A percentile compares a stretch with the other conserved stretches of the same genome.
These are phyloP conservation scores for Cryptosula pallasiana DNA, from an alignment of 2,888 invertebrate species.

Conservation along the genomic window DNA sequence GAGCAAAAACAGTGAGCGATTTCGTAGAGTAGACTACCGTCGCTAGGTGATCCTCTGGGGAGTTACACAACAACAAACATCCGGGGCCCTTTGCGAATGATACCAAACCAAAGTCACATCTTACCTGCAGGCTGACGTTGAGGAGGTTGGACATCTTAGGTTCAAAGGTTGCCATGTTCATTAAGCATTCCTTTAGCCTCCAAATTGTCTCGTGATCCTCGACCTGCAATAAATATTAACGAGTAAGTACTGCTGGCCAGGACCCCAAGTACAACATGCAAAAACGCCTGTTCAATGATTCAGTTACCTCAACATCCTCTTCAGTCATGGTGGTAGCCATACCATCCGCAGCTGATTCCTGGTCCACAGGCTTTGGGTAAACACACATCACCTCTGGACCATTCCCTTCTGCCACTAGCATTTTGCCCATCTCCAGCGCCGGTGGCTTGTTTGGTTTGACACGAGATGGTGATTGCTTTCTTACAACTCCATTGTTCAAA, in stretches of 20 bases:
- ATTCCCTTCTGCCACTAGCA: slow-evolving; percentile 13
- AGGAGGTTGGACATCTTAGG: slow-evolving; percentile 21
- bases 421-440: slow-evolving; percentile 24
- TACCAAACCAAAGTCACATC: too few relatives aligned
- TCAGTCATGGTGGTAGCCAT: not conserved
- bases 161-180: not conserved
- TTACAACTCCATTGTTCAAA: slow-evolving; percentile 21
- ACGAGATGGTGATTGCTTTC: slow-evolving; percentile 7
- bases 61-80: too few relatives aligned
- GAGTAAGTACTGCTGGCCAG: not conserved
- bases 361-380: not conserved
- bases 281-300: too few relatives aligned
- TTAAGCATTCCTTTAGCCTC: not conserved
- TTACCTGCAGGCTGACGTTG: slow-evolving; percentile 1
- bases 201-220: slow-evolving; percentile 4
- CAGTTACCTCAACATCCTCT: not conserved
- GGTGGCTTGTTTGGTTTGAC: slow-evolving; percentile 8
- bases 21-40: too few relatives aligned
- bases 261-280: not conserved
- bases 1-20: too few relatives aligned
- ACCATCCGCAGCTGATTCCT: not conserved
- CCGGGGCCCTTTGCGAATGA: too few relatives aligned
- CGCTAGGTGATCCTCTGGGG: too few relatives aligned
- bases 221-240: not conserved
- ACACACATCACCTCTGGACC: not conserved